Evolutionary conservation across 2,888 invertebrate genomes (phyloP).

Genomic region (Mythimna vitellina): DNA sequence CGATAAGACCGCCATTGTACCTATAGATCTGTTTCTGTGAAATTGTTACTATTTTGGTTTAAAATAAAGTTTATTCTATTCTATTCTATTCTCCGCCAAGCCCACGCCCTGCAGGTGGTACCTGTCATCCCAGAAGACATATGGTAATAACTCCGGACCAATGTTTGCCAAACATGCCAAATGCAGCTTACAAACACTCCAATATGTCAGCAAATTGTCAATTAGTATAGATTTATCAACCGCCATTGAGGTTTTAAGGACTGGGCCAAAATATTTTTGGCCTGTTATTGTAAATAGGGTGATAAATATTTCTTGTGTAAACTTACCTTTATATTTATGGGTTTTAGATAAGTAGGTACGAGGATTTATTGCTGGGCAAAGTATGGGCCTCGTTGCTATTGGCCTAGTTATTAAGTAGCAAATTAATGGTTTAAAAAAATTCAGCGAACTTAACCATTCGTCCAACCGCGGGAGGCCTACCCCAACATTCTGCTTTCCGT

Average conservation of each 20-base stretch:
- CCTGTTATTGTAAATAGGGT: conserved; percentile 23
- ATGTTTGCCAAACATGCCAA: conserved; percentile 71
- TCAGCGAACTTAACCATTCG: too few species aligned
- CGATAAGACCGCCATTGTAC: too few species aligned
- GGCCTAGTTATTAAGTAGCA: neutral
- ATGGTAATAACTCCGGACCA: conserved; percentile 56
- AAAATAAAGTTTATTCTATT: too few species aligned
- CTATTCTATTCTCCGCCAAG: neutral
- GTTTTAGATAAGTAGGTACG: neutral
- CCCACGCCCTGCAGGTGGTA: conserved; percentile 48
- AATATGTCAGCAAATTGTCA: conserved; percentile 55
- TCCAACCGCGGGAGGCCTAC: too few species aligned
- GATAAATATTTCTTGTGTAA: conserved; percentile 43
- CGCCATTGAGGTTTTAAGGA: conserved; percentile 47
- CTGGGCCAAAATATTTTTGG: conserved; percentile 25
- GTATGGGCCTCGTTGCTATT: neutral
- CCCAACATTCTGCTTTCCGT: too few species aligned
- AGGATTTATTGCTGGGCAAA: conserved; percentile 23
- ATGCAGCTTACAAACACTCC: conserved; percentile 49
- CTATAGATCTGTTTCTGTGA: too few species aligned
- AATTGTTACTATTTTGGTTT: too few species aligned
- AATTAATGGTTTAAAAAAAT: neutral
- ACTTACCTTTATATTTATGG: conserved; percentile 36
- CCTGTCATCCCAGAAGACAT: conserved; percentile 35
- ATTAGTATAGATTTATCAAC: conserved; percentile 61